Conservation (phyloP, 2,888 invertebrate species). For the Athalia circularis region DNA sequence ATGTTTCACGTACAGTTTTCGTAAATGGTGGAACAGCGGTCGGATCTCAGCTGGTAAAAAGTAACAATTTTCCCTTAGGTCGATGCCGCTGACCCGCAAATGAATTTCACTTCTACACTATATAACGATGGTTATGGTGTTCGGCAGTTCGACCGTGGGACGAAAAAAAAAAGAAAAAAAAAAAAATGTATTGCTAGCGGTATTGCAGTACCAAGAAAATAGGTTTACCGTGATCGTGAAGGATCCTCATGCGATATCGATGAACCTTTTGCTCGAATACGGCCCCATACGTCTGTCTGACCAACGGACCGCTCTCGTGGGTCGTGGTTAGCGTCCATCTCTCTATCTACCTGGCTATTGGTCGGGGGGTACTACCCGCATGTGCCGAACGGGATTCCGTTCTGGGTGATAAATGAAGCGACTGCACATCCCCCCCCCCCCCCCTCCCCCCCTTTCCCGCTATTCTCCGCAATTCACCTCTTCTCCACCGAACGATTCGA, state of each 20-base stretch:
- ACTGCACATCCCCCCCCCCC: not conserved
- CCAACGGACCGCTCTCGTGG: not conserved
- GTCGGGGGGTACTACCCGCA: conserved; percentile 21
- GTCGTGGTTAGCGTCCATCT: conserved; percentile 34
- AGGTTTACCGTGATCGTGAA: not conserved
- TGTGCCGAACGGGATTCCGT: conserved; percentile 37
- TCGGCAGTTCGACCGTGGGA: not conserved
- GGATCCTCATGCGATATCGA: conserved; percentile 1
- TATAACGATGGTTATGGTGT: not conserved
- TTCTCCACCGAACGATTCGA: too few relatives aligned
- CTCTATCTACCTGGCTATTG: conserved; percentile 30
- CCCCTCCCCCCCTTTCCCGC: too few relatives aligned
- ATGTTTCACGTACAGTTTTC: too few relatives aligned
- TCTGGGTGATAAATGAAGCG: conserved; percentile 32
- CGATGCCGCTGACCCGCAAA: too few relatives aligned
- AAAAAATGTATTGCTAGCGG: not conserved
- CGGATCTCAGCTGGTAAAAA: too few relatives aligned
- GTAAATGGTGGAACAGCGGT: too few relatives aligned
- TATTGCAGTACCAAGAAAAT: not conserved
- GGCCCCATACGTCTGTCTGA: conserved; percentile 23
- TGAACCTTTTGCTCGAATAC: conserved; percentile 11
- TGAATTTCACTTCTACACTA: too few relatives aligned
- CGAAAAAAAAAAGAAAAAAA: not conserved
- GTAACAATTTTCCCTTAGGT: too few relatives aligned
- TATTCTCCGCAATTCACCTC: too few relatives aligned